Evolutionary conservation across 1,140 invertebrate genomes (phyloP).

Genomic region (Thrips palmi): DNA sequence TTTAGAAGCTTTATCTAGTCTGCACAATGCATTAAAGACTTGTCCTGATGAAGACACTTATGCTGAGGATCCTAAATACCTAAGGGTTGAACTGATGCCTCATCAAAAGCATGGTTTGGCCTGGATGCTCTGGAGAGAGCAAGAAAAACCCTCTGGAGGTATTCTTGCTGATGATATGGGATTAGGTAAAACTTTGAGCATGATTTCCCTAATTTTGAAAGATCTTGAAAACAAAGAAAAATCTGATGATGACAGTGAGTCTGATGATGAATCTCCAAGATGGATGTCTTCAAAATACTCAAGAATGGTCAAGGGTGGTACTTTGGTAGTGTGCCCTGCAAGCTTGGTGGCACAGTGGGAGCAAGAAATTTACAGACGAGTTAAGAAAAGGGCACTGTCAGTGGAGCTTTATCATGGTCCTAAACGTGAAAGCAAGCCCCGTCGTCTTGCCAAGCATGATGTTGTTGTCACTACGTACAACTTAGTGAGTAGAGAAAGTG

Average conservation of each 20-base stretch:
- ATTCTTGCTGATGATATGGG: constrained; percentile 91
- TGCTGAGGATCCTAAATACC: constrained; percentile 37
- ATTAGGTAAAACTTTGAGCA: constrained; percentile 78
- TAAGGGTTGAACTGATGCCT: constrained; percentile 53
- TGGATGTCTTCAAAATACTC: neutral
- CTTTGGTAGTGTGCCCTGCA: constrained; percentile 78
- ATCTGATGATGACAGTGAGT: constrained; percentile 20
- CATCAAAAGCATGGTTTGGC: constrained; percentile 75
- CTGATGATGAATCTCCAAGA: constrained; percentile 21
- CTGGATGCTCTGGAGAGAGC: constrained; percentile 81
- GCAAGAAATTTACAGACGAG: constrained; percentile 49
- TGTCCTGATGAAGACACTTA: constrained; percentile 38
- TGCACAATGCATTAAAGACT: constrained; percentile 49
- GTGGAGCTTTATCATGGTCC: constrained; percentile 64
- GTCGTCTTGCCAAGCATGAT: constrained; percentile 38
- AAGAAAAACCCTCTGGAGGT: constrained; percentile 62
- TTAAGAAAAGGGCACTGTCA: constrained; percentile 35
- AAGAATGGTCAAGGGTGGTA: too few species aligned
- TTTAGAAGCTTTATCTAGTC: constrained; percentile 43
- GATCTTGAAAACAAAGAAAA: constrained; percentile 18
- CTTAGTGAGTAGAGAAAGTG: constrained; percentile 36
- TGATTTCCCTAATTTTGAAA: constrained; percentile 61
- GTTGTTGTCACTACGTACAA: constrained; percentile 65
- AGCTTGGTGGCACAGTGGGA: constrained; percentile 73
- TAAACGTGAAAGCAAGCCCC: constrained; percentile 49